Base-by-base conservation (phyloP, 1,140 invertebrate genomes). In the Lasaia peninsularis region DNA sequence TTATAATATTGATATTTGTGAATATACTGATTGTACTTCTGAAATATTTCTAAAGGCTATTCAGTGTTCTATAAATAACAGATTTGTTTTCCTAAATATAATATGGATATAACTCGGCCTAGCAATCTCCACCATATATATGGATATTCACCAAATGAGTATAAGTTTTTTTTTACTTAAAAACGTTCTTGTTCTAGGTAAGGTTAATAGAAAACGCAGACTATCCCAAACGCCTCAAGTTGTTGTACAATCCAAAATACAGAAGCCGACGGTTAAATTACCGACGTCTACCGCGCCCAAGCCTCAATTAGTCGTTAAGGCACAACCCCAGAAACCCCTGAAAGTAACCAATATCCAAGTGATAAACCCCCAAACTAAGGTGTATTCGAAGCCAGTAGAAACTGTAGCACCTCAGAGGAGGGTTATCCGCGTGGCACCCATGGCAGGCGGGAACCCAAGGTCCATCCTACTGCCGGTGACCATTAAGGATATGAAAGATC, bases 401-500 rank as follows among this genome's bases (percentile, higher is more conserved):
- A 72, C 73, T 0, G 77, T 81, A 4, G 87, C 82, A 11, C 80
- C 78, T 0, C 90, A 91, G 59, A 71, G 89, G 33, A 87, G 91
- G 67, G 86, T 92, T n/a, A 90, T 91, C 12, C 69, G 90, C 57
- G 90, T 92, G 1, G 91, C 91, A 11, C 88, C 89, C 0, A 84
- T 91, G 73, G 83, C 88, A 12, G 90, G 53, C 0, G 53, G 88
- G 7, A 92, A 93, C 72, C 91, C 92, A 1, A 86, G 93, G 1
- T 94, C 93, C 0, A 92, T 95, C 52, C 79, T 95, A 1, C 76
- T 94, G 34, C 94, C 93, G 0, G 91, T 94, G 1, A 93, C 90
- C n/a, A 80, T 94, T 21, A 92, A 92, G 66, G 91, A 92, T 33
- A 91, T 92, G 86, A 94, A 93, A 71, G 92, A 94, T 69, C 86